Percentiles rank a stretch among this genome's conserved stretches.
These are phyloP conservation scores for Patiria miniata DNA, from an alignment of 35 echinoderm and acorn worm species.

Conservation along the genomic window DNA sequence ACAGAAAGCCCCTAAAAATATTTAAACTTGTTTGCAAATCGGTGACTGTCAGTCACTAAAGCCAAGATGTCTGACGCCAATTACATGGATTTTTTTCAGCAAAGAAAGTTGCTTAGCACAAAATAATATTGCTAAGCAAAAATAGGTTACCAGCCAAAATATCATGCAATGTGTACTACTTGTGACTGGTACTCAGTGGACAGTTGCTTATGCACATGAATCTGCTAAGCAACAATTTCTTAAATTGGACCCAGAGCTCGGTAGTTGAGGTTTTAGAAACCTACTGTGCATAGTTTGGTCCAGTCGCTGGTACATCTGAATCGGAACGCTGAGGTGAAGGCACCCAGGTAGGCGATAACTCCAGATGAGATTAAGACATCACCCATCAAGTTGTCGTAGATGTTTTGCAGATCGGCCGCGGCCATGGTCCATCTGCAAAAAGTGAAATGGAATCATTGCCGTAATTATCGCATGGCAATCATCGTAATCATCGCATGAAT, in stretches of 20 bases:
- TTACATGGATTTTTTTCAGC: too few relatives aligned
- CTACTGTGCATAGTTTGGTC: conserved; percentile 77
- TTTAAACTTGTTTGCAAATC: too few relatives aligned
- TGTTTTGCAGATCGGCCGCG: conserved; percentile 79
- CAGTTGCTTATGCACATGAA: too few relatives aligned
- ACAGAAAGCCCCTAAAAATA: too few relatives aligned
- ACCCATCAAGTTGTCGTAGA: conserved; percentile 97
- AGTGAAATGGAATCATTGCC: not conserved
- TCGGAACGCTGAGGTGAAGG: conserved; percentile 88
- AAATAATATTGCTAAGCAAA: too few relatives aligned
- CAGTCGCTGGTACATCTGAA: conserved; percentile 68
- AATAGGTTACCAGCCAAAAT: too few relatives aligned
- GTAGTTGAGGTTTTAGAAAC: not conserved
- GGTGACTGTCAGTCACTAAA: too few relatives aligned
- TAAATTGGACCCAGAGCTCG: not conserved
- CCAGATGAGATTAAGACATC: conserved; percentile 98
- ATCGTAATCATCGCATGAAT: too few relatives aligned
- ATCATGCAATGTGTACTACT: too few relatives aligned
- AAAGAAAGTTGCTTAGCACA: too few relatives aligned
- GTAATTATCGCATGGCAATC: not conserved
- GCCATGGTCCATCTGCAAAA: conserved; percentile 83
- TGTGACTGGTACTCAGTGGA: too few relatives aligned
- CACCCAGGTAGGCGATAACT: conserved; percentile 96
- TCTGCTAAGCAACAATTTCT: not conserved
- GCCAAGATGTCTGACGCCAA: too few relatives aligned